Conservation (phyloP, 1,140 invertebrate genomes). For the Cydia amplana region DNA sequence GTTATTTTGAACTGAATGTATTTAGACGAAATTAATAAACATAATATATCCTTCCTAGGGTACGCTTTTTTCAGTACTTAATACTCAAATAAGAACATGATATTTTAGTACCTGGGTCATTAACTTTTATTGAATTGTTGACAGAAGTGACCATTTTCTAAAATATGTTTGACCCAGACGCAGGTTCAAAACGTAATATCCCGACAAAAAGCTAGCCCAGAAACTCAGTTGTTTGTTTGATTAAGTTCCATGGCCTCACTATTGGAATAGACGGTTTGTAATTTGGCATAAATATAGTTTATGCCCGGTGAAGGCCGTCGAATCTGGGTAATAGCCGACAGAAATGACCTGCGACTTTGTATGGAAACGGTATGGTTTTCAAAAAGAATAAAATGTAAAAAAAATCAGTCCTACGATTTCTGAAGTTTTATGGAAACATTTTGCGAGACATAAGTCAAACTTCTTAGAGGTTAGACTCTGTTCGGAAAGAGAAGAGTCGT, state of each 20-base stretch:
- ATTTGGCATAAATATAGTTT: conserved; percentile 9
- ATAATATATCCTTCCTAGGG: too few species aligned
- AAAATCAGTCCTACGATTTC: not conserved
- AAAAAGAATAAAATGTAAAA: not conserved
- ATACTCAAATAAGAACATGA: too few species aligned
- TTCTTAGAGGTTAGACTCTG: not conserved
- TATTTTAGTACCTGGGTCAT: too few species aligned
- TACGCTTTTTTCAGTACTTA: too few species aligned
- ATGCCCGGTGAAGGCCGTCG: not conserved
- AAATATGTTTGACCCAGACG: not conserved
- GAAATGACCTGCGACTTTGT: not conserved
- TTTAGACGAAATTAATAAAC: too few species aligned
- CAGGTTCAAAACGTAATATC: not conserved
- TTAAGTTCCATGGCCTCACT: not conserved
- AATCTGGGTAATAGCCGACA: conserved; percentile 7
- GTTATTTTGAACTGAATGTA: too few species aligned
- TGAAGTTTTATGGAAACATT: not conserved
- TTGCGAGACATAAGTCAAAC: not conserved
- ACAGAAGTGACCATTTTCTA: not conserved
- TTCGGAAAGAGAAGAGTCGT: too few species aligned
- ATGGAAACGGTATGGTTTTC: not conserved
- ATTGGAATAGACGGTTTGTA: conserved; percentile 3
- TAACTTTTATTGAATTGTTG: too few species aligned
- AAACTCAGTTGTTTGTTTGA: conserved; percentile 9
- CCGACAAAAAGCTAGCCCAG: not conserved